phyloP scores from a whole-genome alignment of 1,140 invertebrate genomes.

The Drosophila nikananu region DNA sequence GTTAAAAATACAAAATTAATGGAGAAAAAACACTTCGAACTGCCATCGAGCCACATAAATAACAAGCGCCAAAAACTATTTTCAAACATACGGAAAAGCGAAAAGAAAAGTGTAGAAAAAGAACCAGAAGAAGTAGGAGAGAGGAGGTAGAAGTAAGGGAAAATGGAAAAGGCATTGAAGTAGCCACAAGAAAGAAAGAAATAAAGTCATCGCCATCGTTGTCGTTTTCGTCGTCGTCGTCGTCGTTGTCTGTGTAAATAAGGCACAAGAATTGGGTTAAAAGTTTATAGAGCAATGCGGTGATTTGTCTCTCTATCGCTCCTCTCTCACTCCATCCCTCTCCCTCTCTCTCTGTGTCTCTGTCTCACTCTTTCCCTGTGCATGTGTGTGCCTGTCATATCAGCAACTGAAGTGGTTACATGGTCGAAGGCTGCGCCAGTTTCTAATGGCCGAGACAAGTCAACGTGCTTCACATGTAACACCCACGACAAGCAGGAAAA shows the following conservation, averaged over 20 bases:
- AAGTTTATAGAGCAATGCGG: constrained; percentile 82
- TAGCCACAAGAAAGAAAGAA: constrained; percentile 34
- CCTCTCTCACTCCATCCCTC: not conserved
- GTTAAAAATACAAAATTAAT: constrained; percentile 56
- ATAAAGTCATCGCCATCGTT: constrained; percentile 61
- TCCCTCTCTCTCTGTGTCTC: not conserved
- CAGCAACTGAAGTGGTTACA: constrained; percentile 75
- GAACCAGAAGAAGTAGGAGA: not conserved
- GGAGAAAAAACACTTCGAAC: constrained; percentile 47
- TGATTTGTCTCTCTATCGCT: constrained; percentile 60
- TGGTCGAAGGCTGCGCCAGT: constrained; percentile 78
- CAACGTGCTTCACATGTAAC: constrained; percentile 52
- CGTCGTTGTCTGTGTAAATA: constrained; percentile 73
- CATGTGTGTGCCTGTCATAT: constrained; percentile 53
- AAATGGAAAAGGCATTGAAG: constrained; percentile 25
- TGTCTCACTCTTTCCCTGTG: constrained; percentile 5
- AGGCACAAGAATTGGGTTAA: constrained; percentile 79
- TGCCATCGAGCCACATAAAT: constrained; percentile 48
- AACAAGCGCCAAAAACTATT: constrained; percentile 49
- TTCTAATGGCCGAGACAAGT: constrained; percentile 68
- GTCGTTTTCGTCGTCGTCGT: constrained; percentile 30
- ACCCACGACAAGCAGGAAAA: constrained; percentile 21
- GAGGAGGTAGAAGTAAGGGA: not conserved
- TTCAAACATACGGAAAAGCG: constrained; percentile 20
- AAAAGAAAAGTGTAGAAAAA: not conserved